These are phyloP conservation scores for Copidosoma aretas DNA, from an alignment of 2,888 invertebrate species.

Conservation along the genomic window DNA sequence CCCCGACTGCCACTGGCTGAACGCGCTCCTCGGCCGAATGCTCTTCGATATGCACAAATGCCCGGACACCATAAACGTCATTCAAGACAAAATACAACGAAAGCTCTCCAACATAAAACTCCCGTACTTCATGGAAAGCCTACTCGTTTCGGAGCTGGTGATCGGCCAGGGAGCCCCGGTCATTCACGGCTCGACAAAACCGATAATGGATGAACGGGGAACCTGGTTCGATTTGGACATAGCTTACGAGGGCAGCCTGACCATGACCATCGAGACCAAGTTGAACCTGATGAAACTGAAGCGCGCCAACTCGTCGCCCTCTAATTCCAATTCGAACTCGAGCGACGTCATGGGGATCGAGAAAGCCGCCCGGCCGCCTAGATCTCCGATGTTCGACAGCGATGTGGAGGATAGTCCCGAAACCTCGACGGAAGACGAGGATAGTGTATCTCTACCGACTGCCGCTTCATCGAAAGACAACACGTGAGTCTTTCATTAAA, in stretches of 20 bases:
- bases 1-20: slow-evolving; percentile 74
- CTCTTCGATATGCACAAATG: slow-evolving; percentile 85
- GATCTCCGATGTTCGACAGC: slow-evolving; percentile 74
- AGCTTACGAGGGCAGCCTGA: slow-evolving; percentile 78
- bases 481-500: slow-evolving; percentile 52
- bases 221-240: slow-evolving; percentile 88
- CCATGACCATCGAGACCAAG: slow-evolving; percentile 86
- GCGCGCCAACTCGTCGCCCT: slow-evolving; percentile 49
- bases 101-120: slow-evolving; percentile 87
- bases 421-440: slow-evolving; percentile 78
- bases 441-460: slow-evolving; percentile 54
- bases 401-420: slow-evolving; percentile 82
- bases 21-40: slow-evolving; percentile 78
- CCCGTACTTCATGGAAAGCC: slow-evolving; percentile 87
- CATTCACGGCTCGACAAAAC: slow-evolving; percentile 70
- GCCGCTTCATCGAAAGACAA: slow-evolving; percentile 50
- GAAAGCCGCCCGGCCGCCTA: slow-evolving; percentile 48
- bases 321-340: slow-evolving; percentile 32
- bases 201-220: slow-evolving; percentile 80
- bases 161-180: slow-evolving; percentile 74
- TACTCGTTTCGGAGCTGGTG: slow-evolving; percentile 77
- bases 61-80: slow-evolving; percentile 71
- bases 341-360: slow-evolving; percentile 46
- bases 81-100: slow-evolving; percentile 82
- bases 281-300: slow-evolving; percentile 79